phyloP scores from a whole-genome alignment of 1,140 invertebrate genomes.

The Pinna nobilis region DNA sequence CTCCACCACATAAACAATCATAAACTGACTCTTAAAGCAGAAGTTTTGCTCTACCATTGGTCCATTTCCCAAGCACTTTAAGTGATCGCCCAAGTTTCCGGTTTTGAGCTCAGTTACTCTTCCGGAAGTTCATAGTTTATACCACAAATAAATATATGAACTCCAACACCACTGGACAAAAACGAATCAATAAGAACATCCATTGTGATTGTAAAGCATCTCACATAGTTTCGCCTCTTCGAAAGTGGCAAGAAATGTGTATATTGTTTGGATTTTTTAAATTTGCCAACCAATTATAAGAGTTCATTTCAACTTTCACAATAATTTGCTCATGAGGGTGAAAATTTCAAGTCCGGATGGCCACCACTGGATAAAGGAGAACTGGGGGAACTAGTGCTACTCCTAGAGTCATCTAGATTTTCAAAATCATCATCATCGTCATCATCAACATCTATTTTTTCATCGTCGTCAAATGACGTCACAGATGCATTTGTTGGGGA shows the following conservation, averaged over 20 bases:
- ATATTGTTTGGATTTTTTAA: conserved; percentile 1
- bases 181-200: conserved; percentile 8
- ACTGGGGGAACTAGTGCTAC: conserved; percentile 33
- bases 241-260: background rate
- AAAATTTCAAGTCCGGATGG: conserved; percentile 15
- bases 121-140: too few species aligned
- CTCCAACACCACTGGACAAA: background rate
- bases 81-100: too few species aligned
- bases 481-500: conserved; percentile 36
- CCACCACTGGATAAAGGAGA: conserved; percentile 25
- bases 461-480: conserved; percentile 43
- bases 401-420: conserved; percentile 42
- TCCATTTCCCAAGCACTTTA: too few species aligned
- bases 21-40: too few species aligned
- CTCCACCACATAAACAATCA: too few species aligned
- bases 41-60: too few species aligned
- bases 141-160: background rate
- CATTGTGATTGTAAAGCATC: conserved; percentile 5
- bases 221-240: conserved; percentile 16
- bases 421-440: conserved; percentile 43
- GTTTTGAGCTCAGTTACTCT: too few species aligned
- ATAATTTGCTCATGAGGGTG: conserved; percentile 3
- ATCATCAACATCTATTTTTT: conserved; percentile 45
- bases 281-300: background rate
- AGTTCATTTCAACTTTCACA: background rate